Evolutionary conservation across 2,888 invertebrate species (phyloP).

Genomic region (Pollenia angustigena): DNA sequence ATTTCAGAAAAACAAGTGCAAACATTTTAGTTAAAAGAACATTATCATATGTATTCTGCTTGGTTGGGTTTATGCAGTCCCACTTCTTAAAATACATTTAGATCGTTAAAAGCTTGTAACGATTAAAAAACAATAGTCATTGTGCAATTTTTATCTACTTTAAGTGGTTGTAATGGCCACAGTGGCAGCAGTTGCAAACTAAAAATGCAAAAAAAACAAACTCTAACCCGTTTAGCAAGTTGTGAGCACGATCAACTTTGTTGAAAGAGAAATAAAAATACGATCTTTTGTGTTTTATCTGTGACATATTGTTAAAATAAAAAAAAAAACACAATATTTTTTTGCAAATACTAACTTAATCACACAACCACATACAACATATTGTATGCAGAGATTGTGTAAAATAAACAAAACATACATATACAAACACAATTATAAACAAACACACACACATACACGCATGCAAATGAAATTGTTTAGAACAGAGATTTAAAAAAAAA

Average conservation of each 20-base stretch:
- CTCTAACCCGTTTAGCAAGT: slow-evolving; percentile 40
- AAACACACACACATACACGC: slow-evolving; percentile 4
- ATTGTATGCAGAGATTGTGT: slow-evolving; percentile 22
- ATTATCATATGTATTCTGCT: background rate
- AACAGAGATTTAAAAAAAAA: slow-evolving; percentile 23
- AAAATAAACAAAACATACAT: slow-evolving; percentile 27
- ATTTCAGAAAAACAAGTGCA: slow-evolving; percentile 27
- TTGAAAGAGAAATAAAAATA: background rate
- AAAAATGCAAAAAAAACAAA: background rate
- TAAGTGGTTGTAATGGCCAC: slow-evolving; percentile 3
- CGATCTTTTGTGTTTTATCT: slow-evolving; percentile 9
- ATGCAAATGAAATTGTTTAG: slow-evolving; percentile 16
- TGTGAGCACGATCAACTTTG: slow-evolving; percentile 2
- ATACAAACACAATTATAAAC: background rate
- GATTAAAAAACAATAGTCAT: slow-evolving; percentile 35
- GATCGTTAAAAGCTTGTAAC: slow-evolving; percentile 48
- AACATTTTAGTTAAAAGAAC: background rate
- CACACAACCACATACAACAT: slow-evolving; percentile 27
- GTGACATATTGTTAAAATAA: slow-evolving; percentile 14
- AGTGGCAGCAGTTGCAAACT: slow-evolving; percentile 9
- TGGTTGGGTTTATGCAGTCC: background rate
- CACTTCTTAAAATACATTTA: slow-evolving; percentile 10
- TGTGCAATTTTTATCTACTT: slow-evolving; percentile 41
- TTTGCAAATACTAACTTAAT: slow-evolving; percentile 34
- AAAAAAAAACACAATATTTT: background rate